Conservation (phyloP, 1,140 invertebrate genomes). For the Drosophila kepulauana region DNA sequence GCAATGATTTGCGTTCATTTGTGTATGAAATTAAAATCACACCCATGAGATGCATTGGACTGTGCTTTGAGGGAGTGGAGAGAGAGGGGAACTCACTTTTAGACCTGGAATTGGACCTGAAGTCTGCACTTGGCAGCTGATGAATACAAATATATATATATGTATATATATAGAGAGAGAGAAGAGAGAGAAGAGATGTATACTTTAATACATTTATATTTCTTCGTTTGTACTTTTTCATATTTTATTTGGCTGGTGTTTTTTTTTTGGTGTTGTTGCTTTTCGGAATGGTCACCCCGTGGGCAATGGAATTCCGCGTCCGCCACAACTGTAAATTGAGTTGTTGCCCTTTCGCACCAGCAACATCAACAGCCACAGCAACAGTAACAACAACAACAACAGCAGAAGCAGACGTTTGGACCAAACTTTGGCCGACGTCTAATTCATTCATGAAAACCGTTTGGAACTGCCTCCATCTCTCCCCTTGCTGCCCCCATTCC, state of each 20-base stretch:
- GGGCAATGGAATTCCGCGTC: slow-evolving; percentile 65
- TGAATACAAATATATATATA: slow-evolving; percentile 28
- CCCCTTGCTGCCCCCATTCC: slow-evolving; percentile 1
- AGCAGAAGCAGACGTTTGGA: slow-evolving; percentile 28
- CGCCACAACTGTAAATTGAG: slow-evolving; percentile 79
- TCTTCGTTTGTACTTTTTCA: background rate
- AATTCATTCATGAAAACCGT: slow-evolving; percentile 83
- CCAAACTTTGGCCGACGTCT: slow-evolving; percentile 74
- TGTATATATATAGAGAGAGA: background rate
- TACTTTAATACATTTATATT: slow-evolving; percentile 2
- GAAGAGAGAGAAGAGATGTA: background rate
- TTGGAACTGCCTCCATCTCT: slow-evolving; percentile 32
- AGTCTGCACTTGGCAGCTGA: slow-evolving; percentile 41
- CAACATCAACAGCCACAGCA: too few species aligned
- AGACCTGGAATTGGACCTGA: slow-evolving; percentile 1
- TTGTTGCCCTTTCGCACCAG: slow-evolving; percentile 72
- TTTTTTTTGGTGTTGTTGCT: background rate
- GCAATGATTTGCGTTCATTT: slow-evolving; percentile 80
- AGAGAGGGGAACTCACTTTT: background rate
- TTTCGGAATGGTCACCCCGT: slow-evolving; percentile 65
- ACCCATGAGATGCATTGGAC: slow-evolving; percentile 73
- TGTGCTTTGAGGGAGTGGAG: background rate
- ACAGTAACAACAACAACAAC: too few species aligned
- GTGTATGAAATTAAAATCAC: slow-evolving; percentile 85
- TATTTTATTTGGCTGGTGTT: slow-evolving; percentile 1